A percentile compares a stretch with the other conserved stretches of the same genome.
These are phyloP conservation scores for Scomber scombrus DNA, from an alignment of 2,113 vertebrate genomes.

Conservation along the genomic window DNA sequence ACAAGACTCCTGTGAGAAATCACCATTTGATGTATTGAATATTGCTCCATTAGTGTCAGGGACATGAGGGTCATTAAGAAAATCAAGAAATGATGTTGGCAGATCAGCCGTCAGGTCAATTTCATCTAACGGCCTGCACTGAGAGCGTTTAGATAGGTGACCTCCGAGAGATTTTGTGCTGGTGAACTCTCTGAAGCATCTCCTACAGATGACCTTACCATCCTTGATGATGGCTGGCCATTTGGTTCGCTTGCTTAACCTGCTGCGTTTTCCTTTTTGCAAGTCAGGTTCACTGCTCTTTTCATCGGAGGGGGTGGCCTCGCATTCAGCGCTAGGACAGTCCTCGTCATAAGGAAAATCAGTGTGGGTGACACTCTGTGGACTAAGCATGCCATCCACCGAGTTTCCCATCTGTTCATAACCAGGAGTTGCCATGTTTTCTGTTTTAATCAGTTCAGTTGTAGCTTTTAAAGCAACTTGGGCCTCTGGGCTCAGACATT, in stretches of 20 bases:
- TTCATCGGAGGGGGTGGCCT: conserved; percentile 66
- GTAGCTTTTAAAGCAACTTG: conserved; percentile 58
- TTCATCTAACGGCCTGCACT: conserved; percentile 95
- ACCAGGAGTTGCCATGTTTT: conserved; percentile 48
- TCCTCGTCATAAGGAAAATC: conserved; percentile 78
- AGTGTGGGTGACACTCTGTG: conserved; percentile 59
- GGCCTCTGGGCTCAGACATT: conserved; percentile 71
- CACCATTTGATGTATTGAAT: conserved; percentile 77
- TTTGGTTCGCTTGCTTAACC: conserved; percentile 90
- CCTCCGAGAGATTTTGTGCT: conserved; percentile 98
- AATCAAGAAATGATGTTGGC: conserved; percentile 93
- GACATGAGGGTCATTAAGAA: conserved; percentile 90
- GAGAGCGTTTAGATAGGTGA: conserved; percentile 96
- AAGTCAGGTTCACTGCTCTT: conserved; percentile 80
- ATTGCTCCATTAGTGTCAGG: conserved; percentile 75
- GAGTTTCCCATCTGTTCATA: conserved; percentile 74
- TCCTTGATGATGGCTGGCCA: conserved; percentile 99
- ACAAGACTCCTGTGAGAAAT: conserved; percentile 77
- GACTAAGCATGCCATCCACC: conserved; percentile 71
- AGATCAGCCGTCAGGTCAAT: conserved; percentile 92
- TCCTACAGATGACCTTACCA: conserved; percentile 97
- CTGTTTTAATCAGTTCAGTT: conserved; percentile 63
- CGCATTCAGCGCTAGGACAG: conserved; percentile 74
- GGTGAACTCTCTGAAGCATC: conserved; percentile 97
- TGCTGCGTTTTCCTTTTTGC: conserved; percentile 91